Evolutionary conservation across 2,888 invertebrate species (phyloP).

Genomic region (Periphyllus acericola): DNA sequence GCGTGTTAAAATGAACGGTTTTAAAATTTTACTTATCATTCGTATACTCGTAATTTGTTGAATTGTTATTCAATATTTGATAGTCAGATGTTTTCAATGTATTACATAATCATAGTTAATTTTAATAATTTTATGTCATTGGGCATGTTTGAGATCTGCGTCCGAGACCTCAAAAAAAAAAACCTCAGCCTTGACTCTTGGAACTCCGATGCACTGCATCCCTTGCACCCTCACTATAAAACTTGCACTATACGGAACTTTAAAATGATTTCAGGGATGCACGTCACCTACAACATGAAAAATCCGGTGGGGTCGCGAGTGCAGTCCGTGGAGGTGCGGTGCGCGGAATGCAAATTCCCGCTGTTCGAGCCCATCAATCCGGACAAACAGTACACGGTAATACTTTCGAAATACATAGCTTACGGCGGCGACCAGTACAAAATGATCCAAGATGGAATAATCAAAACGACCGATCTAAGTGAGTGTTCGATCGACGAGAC

Average conservation of each 20-base stretch:
- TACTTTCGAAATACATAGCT: conserved; percentile 75
- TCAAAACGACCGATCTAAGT: neutral
- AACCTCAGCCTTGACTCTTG: no score
- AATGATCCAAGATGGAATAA: conserved; percentile 68
- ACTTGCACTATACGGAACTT: neutral
- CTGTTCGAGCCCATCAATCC: conserved; percentile 71
- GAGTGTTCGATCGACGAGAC: neutral
- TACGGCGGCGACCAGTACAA: conserved; percentile 80
- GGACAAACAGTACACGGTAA: conserved; percentile 73
- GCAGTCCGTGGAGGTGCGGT: conserved; percentile 73
- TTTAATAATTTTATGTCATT: no score
- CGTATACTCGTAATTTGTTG: no score
- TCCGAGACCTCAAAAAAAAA: no score
- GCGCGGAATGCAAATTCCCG: conserved; percentile 76
- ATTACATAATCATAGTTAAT: no score
- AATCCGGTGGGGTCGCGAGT: conserved; percentile 75
- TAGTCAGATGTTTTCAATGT: no score
- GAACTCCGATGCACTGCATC: no score
- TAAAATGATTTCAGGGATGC: conserved; percentile 66
- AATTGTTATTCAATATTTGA: no score
- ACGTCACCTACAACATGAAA: conserved; percentile 76
- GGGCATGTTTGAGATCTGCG: no score
- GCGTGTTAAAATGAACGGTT: no score
- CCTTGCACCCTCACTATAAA: no score
- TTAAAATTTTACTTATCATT: no score